Percentiles rank a stretch among this genome's conserved stretches.
These are phyloP conservation scores for Coleophora deauratella DNA, from an alignment of 2,888 invertebrate species.

Conservation along the genomic window DNA sequence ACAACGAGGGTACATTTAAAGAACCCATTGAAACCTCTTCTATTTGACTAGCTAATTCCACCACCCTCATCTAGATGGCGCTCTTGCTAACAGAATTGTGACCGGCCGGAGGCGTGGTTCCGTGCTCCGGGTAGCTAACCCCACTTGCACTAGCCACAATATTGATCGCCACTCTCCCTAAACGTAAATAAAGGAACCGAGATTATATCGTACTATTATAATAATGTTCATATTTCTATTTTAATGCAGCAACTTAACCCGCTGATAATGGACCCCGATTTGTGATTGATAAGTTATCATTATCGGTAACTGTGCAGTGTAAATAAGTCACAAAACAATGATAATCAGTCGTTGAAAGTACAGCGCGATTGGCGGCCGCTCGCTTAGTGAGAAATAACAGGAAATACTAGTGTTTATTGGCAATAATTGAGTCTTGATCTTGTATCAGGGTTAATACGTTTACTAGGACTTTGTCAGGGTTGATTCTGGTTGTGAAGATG, in stretches of 20 bases:
- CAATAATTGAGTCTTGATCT: no score
- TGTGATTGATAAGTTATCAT: conserved; percentile 38
- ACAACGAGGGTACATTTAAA: no score
- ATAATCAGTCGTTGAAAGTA: conserved; percentile 43
- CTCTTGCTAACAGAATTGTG: conserved; percentile 27
- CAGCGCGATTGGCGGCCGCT: conserved; percentile 37
- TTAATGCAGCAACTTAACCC: no score
- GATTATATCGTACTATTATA: conserved; percentile 19
- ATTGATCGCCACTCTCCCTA: conserved; percentile 48
- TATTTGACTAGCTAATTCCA: not conserved
- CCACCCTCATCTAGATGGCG: conserved; percentile 39
- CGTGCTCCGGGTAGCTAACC: conserved; percentile 43
- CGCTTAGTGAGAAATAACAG: no score
- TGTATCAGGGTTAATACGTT: no score
- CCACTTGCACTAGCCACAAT: conserved; percentile 40
- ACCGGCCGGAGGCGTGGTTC: conserved; percentile 51
- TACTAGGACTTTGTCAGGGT: no score
- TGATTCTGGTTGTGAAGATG: conserved; percentile 29
- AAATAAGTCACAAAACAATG: conserved; percentile 32
- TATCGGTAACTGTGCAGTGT: conserved; percentile 6
- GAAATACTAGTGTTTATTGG: no score
- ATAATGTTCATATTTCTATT: no score
- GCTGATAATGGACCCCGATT: conserved; percentile 26
- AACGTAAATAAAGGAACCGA: conserved; percentile 37
- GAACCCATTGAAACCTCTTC: no score